phyloP scores from a whole-genome alignment of 2,888 invertebrate species.

The Nymphalis c-album region DNA sequence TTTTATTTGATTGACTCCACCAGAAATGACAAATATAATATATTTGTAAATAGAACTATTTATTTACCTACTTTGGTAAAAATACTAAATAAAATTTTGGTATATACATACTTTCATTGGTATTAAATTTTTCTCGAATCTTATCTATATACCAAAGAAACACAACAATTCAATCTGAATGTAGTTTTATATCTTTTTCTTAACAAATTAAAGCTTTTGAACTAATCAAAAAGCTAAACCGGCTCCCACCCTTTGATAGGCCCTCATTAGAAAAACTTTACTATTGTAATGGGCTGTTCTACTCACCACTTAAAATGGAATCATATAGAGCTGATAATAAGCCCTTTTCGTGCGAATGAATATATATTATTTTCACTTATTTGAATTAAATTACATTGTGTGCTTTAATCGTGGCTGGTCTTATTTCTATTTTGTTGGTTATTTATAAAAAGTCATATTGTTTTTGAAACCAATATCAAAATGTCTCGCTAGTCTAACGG shows the following conservation, averaged over 20 bases:
- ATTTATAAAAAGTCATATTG: too few species aligned
- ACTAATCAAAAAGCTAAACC: slow-evolving; percentile 37
- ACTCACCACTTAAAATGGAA: slow-evolving; percentile 51
- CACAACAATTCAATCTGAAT: slow-evolving; percentile 2
- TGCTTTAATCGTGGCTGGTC: too few species aligned
- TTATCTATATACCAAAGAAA: neutral
- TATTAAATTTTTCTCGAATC: neutral
- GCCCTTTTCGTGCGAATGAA: neutral
- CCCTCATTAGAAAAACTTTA: slow-evolving; percentile 68
- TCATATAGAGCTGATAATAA: slow-evolving; percentile 41
- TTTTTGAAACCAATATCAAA: too few species aligned
- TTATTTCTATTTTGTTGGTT: too few species aligned
- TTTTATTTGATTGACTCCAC: too few species aligned
- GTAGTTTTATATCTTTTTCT: neutral
- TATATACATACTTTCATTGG: neutral
- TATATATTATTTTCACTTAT: neutral
- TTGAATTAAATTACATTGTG: too few species aligned
- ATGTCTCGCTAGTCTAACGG: too few species aligned
- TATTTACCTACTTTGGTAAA: too few species aligned
- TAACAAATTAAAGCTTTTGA: slow-evolving; percentile 31
- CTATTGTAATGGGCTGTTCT: slow-evolving; percentile 67
- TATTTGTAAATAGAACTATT: too few species aligned
- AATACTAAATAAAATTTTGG: too few species aligned
- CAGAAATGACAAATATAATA: too few species aligned
- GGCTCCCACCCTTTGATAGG: slow-evolving; percentile 29